Evolutionary conservation across 2,888 invertebrate genomes (phyloP).

Genomic region (Mayetiola destructor): DNA sequence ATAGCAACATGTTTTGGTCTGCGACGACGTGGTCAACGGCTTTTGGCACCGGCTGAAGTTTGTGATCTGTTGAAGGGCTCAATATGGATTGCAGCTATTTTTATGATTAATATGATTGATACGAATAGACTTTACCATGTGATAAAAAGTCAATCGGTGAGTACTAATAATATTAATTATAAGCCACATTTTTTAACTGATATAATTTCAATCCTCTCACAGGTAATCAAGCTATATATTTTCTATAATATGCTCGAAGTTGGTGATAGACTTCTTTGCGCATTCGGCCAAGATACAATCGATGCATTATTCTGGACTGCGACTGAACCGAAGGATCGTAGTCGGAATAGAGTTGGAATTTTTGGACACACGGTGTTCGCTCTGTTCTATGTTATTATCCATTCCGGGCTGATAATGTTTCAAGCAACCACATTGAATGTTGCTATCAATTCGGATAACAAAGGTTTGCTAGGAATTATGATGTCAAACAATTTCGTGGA

Average conservation of each 20-base stretch:
- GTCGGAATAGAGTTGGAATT: conserved; percentile 70
- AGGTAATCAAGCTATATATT: conserved; percentile 98
- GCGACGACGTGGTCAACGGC: conserved; percentile 37
- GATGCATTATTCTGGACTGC: conserved; percentile 98
- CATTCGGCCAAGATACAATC: conserved; percentile 91
- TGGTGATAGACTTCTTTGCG: conserved; percentile 87
- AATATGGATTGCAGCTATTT: conserved; percentile 67
- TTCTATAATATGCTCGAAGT: conserved; percentile 99
- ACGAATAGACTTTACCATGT: conserved; percentile 97
- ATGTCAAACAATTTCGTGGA: conserved; percentile 99
- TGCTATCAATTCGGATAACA: conserved; percentile 97
- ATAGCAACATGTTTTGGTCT: conserved; percentile 60
- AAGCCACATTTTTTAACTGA: too few species aligned
- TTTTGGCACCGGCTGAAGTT: conserved; percentile 76
- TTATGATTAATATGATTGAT: conserved; percentile 82
- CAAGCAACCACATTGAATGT: conserved; percentile 98
- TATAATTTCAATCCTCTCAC: too few species aligned
- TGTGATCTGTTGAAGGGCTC: conserved; percentile 87
- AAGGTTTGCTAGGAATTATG: conserved; percentile 95
- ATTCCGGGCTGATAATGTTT: conserved; percentile 76
- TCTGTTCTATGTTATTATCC: conserved; percentile 78
- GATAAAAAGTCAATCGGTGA: conserved; percentile 92
- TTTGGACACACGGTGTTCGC: conserved; percentile 85
- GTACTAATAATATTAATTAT: too few species aligned
- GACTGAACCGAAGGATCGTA: conserved; percentile 77